phyloP scores from a whole-genome alignment of 2,888 invertebrate genomes.

The Drepana falcataria region DNA sequence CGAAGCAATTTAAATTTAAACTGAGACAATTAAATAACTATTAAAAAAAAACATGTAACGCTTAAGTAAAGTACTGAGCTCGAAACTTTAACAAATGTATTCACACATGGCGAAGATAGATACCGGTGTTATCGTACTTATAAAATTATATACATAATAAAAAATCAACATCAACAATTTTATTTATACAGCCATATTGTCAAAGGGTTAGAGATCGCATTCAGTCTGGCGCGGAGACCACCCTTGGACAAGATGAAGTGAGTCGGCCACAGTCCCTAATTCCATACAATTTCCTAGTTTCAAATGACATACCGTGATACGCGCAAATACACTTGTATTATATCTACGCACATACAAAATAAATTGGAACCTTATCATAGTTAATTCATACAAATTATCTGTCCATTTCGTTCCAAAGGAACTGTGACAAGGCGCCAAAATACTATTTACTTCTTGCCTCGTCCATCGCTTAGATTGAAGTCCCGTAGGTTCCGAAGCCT shows the following conservation, averaged over 20 bases:
- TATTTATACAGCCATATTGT: conserved; percentile 29
- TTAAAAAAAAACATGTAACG: conserved; percentile 37
- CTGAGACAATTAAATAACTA: conserved; percentile 33
- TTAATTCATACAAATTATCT: too few species aligned
- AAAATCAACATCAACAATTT: conserved; percentile 64
- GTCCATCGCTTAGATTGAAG: too few species aligned
- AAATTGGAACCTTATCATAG: too few species aligned
- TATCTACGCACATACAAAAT: too few species aligned
- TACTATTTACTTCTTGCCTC: too few species aligned
- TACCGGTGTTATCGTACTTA: conserved; percentile 24
- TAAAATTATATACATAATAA: conserved; percentile 54
- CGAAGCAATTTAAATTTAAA: conserved; percentile 47
- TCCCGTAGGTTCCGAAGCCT: too few species aligned
- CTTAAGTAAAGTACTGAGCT: conserved; percentile 43
- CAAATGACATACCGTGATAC: too few species aligned
- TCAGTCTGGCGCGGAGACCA: conserved; percentile 41
- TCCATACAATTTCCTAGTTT: conserved; percentile 5
- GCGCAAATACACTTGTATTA: too few species aligned
- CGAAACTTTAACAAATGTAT: conserved; percentile 48
- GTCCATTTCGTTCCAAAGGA: too few species aligned
- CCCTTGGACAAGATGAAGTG: conserved; percentile 7
- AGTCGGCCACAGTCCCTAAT: conserved; percentile 18
- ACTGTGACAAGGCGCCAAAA: too few species aligned
- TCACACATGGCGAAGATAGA: conserved; percentile 31
- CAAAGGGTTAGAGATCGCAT: conserved; percentile 47